Conservation (phyloP, 2,888 invertebrate genomes). For the Drosophila neoperkinsi region DNA sequence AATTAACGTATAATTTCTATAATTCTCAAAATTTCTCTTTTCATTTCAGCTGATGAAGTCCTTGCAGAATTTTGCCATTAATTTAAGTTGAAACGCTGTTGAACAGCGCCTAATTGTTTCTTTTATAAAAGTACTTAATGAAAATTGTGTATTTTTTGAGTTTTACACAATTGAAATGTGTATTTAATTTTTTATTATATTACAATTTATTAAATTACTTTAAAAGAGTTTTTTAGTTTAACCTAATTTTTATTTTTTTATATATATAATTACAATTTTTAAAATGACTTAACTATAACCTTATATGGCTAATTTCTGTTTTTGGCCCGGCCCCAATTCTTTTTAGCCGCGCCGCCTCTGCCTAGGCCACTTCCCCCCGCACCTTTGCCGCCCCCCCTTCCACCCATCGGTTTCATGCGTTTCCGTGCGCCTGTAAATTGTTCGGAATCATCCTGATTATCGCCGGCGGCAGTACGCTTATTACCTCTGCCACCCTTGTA, state of each 20-base stretch:
- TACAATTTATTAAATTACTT: slow-evolving; percentile 2
- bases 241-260: slow-evolving; percentile 24
- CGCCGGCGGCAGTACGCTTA: slow-evolving; percentile 86
- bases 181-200: slow-evolving; percentile 13
- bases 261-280: not conserved
- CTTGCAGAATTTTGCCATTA: not conserved
- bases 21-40: not conserved
- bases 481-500: slow-evolving; percentile 62
- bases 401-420: slow-evolving; percentile 88
- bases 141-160: not conserved
- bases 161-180: slow-evolving; percentile 36
- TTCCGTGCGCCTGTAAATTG: slow-evolving; percentile 92
- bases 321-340: slow-evolving; percentile 83
- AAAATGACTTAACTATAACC: slow-evolving; percentile 8
- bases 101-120: slow-evolving; percentile 13
- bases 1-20: not conserved
- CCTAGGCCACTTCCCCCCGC: slow-evolving; percentile 28
- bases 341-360: slow-evolving; percentile 62
- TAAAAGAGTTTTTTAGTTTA: slow-evolving; percentile 1
- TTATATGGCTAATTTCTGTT: slow-evolving; percentile 44
- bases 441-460: slow-evolving; percentile 92
- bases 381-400: slow-evolving; percentile 13
- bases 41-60: not conserved
- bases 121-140: slow-evolving; percentile 5
- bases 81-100: slow-evolving; percentile 18